Conservation (phyloP, 2,888 invertebrate genomes). For the Andrena praecox region DNA sequence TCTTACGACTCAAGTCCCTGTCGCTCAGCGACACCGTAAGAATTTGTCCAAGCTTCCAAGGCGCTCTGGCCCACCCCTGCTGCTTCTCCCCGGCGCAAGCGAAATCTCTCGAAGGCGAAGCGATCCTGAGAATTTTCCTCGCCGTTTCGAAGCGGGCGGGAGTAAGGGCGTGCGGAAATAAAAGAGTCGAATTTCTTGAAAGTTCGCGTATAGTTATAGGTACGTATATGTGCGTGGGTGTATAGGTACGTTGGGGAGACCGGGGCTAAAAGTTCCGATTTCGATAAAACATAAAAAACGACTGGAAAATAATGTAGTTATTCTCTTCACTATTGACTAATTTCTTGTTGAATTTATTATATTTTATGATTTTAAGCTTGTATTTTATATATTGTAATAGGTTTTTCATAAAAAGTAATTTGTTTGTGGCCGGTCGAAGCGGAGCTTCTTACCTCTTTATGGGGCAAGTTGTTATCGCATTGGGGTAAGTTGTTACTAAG, state of each 20-base stretch:
- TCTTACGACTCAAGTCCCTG: conserved; percentile 51
- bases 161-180: conserved; percentile 71
- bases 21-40: conserved; percentile 62
- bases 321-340: too few relatives aligned
- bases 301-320: too few relatives aligned
- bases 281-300: too few relatives aligned
- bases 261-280: too few relatives aligned
- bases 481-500: too few relatives aligned
- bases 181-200: conserved; percentile 77
- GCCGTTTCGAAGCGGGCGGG: conserved; percentile 46
- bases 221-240: background rate
- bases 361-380: too few relatives aligned
- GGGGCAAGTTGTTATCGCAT: too few relatives aligned
- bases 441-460: too few relatives aligned
- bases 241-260: background rate
- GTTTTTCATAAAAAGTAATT: too few relatives aligned
- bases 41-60: conserved; percentile 68
- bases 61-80: conserved; percentile 51
- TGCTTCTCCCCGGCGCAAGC: conserved; percentile 55
- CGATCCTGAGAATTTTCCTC: conserved; percentile 77
- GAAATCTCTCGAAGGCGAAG: conserved; percentile 73
- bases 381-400: too few relatives aligned
- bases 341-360: too few relatives aligned
- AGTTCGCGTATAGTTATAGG: conserved; percentile 63
- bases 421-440: too few relatives aligned